Percentiles rank a stretch among this genome's conserved stretches.
Conservation (phyloP, 2,888 invertebrate genomes). For the Lacanobia wlatinum region DNA sequence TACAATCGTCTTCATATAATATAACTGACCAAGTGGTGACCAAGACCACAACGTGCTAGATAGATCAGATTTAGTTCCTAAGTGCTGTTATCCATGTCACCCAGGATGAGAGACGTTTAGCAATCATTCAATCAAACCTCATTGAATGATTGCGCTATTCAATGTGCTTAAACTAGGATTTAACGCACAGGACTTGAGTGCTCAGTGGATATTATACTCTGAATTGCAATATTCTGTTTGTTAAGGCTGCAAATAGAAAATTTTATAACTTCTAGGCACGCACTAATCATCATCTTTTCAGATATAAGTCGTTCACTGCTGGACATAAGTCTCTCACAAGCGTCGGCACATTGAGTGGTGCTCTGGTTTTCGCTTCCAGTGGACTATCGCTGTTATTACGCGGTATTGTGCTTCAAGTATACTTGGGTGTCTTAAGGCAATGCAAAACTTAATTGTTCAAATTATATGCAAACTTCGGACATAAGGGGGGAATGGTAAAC, state of each 20-base stretch:
- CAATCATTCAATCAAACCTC: conserved; percentile 29
- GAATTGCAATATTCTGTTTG: background rate
- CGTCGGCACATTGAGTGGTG: background rate
- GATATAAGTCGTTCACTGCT: background rate
- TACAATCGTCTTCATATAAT: background rate
- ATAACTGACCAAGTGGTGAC: background rate
- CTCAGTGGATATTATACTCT: background rate
- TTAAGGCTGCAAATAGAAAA: no score
- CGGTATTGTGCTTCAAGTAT: no score
- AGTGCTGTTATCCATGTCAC: background rate
- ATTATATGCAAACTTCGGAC: no score
- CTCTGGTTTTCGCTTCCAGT: background rate
- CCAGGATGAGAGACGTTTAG: background rate
- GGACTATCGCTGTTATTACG: no score
- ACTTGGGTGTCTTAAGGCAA: no score
- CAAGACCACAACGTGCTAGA: background rate
- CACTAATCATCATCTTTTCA: background rate
- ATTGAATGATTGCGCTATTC: conserved; percentile 19
- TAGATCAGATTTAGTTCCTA: background rate
- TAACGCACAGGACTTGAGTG: background rate
- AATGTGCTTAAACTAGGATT: background rate
- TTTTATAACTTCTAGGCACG: background rate
- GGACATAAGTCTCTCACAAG: background rate
- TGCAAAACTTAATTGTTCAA: no score
- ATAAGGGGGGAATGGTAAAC: no score